Percentiles rank a stretch among this genome's conserved stretches.
Conservation (phyloP, 2,113 vertebrate species). For the Struthidea cinerea region DNA sequence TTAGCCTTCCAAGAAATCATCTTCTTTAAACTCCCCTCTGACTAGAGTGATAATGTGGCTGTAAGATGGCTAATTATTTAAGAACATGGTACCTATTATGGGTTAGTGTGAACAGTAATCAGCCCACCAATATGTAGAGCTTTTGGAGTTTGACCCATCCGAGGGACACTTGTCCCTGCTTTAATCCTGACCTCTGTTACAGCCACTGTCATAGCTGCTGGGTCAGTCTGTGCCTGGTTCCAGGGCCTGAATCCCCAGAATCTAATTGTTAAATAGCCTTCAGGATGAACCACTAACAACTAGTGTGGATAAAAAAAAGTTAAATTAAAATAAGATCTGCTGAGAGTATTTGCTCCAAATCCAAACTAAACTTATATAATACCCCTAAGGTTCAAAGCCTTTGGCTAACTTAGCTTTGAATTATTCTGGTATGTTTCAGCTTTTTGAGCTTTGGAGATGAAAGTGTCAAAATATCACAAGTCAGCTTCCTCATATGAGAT, state of each 20-base stretch:
- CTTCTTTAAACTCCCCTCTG: background rate
- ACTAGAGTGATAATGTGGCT: background rate
- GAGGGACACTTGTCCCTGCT: accelerated
- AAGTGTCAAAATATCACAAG: background rate
- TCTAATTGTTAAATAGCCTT: background rate
- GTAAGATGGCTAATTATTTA: background rate
- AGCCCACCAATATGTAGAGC: background rate
- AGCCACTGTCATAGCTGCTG: background rate
- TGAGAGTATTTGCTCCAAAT: background rate
- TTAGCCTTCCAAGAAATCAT: constrained; percentile 19
- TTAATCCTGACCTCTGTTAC: background rate
- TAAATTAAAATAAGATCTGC: background rate
- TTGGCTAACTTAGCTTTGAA: background rate
- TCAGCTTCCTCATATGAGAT: constrained; percentile 3
- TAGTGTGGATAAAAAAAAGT: background rate
- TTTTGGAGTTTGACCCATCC: background rate
- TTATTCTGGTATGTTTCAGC: background rate
- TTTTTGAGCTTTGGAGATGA: background rate
- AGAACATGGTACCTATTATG: background rate
- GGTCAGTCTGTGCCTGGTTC: background rate
- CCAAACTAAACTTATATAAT: background rate
- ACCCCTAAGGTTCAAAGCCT: background rate
- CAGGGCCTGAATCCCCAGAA: background rate
- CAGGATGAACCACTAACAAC: background rate
- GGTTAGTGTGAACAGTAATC: background rate